Conservation (phyloP, 2,113 vertebrate species). For the Carassius gibelio region DNA sequence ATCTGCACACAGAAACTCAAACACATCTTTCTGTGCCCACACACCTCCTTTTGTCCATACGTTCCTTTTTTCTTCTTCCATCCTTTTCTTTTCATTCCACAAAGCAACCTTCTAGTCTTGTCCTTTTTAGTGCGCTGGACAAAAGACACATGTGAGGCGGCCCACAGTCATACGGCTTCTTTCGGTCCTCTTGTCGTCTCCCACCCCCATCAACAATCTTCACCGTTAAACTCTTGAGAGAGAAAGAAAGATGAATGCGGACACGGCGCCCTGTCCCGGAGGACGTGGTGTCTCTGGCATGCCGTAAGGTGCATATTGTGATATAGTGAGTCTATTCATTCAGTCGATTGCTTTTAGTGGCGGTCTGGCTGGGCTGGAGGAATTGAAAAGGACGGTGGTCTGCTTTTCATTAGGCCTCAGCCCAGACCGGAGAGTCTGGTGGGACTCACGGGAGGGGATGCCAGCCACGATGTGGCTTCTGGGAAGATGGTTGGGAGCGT, state of each 20-base stretch:
- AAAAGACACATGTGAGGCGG: slow-evolving; percentile 57
- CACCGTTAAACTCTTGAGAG: slow-evolving; percentile 52
- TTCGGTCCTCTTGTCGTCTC: slow-evolving; percentile 65
- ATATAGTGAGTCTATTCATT: slow-evolving; percentile 79
- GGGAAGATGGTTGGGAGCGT: slow-evolving; percentile 30
- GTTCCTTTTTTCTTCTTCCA: background rate
- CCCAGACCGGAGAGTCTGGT: slow-evolving; percentile 55
- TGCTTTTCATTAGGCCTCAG: slow-evolving; percentile 78
- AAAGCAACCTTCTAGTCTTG: slow-evolving; percentile 29
- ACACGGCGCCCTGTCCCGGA: slow-evolving; percentile 63
- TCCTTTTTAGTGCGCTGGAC: slow-evolving; percentile 48
- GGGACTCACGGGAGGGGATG: slow-evolving; percentile 46
- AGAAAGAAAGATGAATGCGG: slow-evolving; percentile 76
- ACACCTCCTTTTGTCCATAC: slow-evolving; percentile 24
- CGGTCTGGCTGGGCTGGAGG: slow-evolving; percentile 69
- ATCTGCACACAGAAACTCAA: slow-evolving; percentile 36
- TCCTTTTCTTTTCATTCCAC: slow-evolving; percentile 51
- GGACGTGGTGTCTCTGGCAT: slow-evolving; percentile 63
- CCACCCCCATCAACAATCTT: slow-evolving; percentile 55
- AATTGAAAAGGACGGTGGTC: slow-evolving; percentile 78
- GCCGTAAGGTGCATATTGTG: slow-evolving; percentile 78
- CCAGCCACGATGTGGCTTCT: slow-evolving; percentile 4
- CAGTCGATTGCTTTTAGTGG: slow-evolving; percentile 80
- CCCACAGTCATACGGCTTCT: slow-evolving; percentile 63
- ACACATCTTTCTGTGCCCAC: slow-evolving; percentile 60